These are phyloP conservation scores for Dasyurus viverrinus DNA, from an alignment of 2,113 vertebrate species.

Conservation along the genomic window DNA sequence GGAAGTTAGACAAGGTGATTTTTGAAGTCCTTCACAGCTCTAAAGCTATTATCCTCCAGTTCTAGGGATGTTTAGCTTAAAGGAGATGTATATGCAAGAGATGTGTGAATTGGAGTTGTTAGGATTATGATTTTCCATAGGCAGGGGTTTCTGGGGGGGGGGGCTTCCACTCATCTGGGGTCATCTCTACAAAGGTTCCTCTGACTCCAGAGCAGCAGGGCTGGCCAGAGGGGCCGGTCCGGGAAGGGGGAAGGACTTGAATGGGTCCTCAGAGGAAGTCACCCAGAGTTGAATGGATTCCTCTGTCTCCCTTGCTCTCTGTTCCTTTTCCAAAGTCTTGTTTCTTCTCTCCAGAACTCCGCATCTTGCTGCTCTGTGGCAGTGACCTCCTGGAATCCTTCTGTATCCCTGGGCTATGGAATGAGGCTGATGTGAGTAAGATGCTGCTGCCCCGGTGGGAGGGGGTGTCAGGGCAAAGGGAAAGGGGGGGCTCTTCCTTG, in stretches of 20 bases:
- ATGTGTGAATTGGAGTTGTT: background rate
- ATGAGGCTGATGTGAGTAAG: constrained; percentile 95
- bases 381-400: constrained; percentile 99
- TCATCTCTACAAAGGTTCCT: background rate
- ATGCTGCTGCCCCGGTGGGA: rapidly evolving
- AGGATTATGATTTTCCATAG: background rate
- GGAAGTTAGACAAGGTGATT: background rate
- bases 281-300: background rate
- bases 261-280: background rate
- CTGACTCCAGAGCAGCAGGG: background rate
- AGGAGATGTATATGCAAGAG: background rate
- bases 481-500: too few relatives aligned
- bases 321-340: constrained; percentile 39
- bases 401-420: constrained; percentile 99
- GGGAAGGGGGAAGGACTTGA: rapidly evolving
- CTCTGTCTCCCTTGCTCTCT: background rate
- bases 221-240: background rate
- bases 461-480: background rate
- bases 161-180: background rate
- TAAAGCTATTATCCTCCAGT: background rate
- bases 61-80: background rate
- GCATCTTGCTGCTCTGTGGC: constrained; percentile 98
- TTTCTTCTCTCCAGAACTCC: constrained; percentile 88
- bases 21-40: background rate
- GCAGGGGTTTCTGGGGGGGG: background rate